Evolutionary conservation across 2,888 invertebrate species (phyloP).

Genomic region (Criorhina ranunculi): DNA sequence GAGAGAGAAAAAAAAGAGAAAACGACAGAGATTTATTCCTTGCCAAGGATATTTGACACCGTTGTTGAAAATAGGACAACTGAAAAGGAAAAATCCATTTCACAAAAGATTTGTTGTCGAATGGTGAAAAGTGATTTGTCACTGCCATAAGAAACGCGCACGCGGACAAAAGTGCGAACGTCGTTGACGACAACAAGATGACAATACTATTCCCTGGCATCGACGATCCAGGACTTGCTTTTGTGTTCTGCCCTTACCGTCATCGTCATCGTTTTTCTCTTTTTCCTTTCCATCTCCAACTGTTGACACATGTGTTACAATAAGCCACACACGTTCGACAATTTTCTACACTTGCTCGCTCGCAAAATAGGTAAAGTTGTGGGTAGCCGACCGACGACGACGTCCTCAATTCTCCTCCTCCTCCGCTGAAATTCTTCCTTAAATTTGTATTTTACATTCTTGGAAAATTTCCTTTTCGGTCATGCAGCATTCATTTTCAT

Average conservation of each 20-base stretch:
- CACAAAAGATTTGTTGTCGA: constrained; percentile 71
- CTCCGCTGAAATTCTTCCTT: constrained; percentile 10
- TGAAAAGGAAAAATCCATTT: constrained; percentile 66
- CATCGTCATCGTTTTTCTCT: constrained; percentile 16
- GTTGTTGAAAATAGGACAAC: constrained; percentile 63
- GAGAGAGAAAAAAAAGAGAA: too few relatives aligned
- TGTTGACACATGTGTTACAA: constrained; percentile 62
- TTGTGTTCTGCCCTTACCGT: constrained; percentile 31
- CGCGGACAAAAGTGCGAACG: constrained; percentile 63
- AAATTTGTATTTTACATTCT: constrained; percentile 24
- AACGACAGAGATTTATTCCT: constrained; percentile 12
- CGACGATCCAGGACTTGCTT: constrained; percentile 43
- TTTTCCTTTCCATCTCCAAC: constrained; percentile 17
- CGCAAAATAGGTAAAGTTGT: constrained; percentile 45
- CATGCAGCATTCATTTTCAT: constrained; percentile 26
- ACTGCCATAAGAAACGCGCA: constrained; percentile 64
- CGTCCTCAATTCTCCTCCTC: constrained; percentile 4
- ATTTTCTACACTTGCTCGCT: constrained; percentile 18
- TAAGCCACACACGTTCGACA: constrained; percentile 46
- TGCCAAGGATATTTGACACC: constrained; percentile 58
- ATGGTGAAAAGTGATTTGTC: constrained; percentile 73
- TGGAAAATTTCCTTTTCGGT: constrained; percentile 25
- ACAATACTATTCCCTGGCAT: constrained; percentile 47
- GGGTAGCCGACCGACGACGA: not conserved
- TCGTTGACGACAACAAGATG: constrained; percentile 68